Percentiles rank a stretch among this genome's conserved stretches.
These are phyloP conservation scores for Empidonax alnorum DNA, from an alignment of 2,113 vertebrate genomes.

Conservation along the genomic window DNA sequence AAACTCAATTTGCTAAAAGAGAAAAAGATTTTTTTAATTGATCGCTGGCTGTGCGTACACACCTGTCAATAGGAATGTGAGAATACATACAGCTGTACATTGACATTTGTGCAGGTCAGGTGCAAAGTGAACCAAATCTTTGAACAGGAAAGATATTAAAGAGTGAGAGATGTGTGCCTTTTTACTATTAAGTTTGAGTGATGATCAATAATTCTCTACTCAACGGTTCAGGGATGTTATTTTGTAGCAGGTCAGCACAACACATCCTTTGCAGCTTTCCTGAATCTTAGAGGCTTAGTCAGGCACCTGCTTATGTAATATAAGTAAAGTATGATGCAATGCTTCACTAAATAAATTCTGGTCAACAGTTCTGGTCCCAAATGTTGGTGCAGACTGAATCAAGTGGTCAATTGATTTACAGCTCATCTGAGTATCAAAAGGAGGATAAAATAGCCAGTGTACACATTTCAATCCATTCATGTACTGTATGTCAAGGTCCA, in stretches of 20 bases:
- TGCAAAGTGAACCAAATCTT: slow-evolving; percentile 21
- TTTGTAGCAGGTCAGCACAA: neutral
- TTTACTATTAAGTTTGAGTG: neutral
- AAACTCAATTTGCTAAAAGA: neutral
- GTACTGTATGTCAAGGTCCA: neutral
- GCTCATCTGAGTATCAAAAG: neutral
- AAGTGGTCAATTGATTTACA: neutral
- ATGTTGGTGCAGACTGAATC: neutral
- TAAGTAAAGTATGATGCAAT: neutral
- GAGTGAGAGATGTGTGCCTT: neutral
- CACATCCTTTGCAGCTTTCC: neutral
- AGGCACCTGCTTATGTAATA: neutral
- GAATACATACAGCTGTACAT: neutral
- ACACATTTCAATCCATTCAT: neutral
- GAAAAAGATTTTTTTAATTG: neutral
- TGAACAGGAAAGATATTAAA: neutral
- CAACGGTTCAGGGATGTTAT: neutral
- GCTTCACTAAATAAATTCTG: neutral
- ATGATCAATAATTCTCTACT: neutral
- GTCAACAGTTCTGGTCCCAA: neutral
- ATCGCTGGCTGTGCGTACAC: neutral
- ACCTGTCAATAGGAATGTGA: neutral
- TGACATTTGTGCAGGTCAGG: neutral
- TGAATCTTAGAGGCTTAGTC: neutral
- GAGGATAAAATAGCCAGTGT: neutral